Evolutionary conservation across 1,140 invertebrate species (phyloP).

Genomic region (Drusus annulatus): DNA sequence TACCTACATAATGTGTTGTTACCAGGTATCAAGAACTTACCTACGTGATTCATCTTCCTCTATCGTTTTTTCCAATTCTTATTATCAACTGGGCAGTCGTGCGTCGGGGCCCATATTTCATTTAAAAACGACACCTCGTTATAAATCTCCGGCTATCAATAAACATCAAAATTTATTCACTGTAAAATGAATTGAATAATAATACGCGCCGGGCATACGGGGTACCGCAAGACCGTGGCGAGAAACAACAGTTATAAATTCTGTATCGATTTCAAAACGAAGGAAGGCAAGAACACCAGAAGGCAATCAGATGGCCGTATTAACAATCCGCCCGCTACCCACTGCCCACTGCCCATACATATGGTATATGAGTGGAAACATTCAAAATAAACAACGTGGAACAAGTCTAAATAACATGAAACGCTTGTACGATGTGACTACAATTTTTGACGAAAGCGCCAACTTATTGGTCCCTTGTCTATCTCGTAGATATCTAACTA

Average conservation of each 20-base stretch:
- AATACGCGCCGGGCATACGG: background rate
- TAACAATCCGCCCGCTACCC: no score
- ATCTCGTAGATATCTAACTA: no score
- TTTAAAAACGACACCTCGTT: constrained; percentile 13
- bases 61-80: no score
- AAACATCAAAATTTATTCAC: constrained; percentile 23
- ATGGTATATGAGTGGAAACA: background rate
- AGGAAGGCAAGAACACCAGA: constrained; percentile 10
- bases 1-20: no score
- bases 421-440: no score
- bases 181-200: constrained; percentile 23
- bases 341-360: background rate
- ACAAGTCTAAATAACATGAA: background rate
- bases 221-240: background rate
- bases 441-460: background rate
- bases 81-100: background rate
- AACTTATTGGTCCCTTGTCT: no score
- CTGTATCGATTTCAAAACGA: constrained; percentile 18
- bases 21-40: no score
- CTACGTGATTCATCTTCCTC: no score
- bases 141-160: constrained; percentile 12
- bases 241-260: constrained; percentile 20
- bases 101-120: background rate
- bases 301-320: constrained; percentile 11
- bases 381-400: background rate